Evolutionary conservation across 1,140 invertebrate species (phyloP), one percentile per base, ranked within the genome.

Genomic region (Plutomurus gul): DNA sequence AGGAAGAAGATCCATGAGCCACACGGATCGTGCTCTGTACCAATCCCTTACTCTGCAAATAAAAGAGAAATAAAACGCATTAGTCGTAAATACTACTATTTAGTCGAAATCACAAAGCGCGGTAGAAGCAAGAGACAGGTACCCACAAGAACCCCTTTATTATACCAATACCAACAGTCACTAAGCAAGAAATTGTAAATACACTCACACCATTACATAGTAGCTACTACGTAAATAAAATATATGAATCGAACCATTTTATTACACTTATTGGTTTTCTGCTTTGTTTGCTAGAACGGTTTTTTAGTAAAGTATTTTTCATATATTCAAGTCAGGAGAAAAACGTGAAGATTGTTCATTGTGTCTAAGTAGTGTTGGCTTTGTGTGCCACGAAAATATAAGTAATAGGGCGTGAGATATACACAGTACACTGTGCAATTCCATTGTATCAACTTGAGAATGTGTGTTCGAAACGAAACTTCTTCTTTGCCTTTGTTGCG

Each of bases 371-470:
- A 65, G 30, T 65, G 56, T 65, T 65, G 56, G 56, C 56, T 65
- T 65, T 65, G 56, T 65, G 56, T 25, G 56, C 56, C 56, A 65
- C 56, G 56, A 65, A 65, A 65, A 65, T 65, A 65, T n/a, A n/a
- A n/a, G 36, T 65, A 65, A 65, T 65, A 65, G 56, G 56, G 56
- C 56, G 56, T 65, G 56, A 65, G 30, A n/a, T 33, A 65, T 33
- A 65, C 56, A 47, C 13, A 65, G 8, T 65, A n/a, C n/a, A n/a
- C n/a, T n/a, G n/a, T n/a, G n/a, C n/a, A n/a, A n/a, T n/a, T n/a
- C n/a, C n/a, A n/a, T n/a, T n/a, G n/a, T n/a, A n/a, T n/a, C n/a
- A n/a, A n/a, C n/a, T n/a, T n/a, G n/a, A n/a, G n/a, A n/a, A n/a
- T n/a, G n/a, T n/a, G n/a, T n/a, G n/a, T n/a, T n/a, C n/a, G n/a